A percentile compares a stretch with the other conserved stretches of the same genome.
These are phyloP conservation scores for Nymphalis c-album DNA, from an alignment of 2,888 invertebrate species.

Conservation along the genomic window DNA sequence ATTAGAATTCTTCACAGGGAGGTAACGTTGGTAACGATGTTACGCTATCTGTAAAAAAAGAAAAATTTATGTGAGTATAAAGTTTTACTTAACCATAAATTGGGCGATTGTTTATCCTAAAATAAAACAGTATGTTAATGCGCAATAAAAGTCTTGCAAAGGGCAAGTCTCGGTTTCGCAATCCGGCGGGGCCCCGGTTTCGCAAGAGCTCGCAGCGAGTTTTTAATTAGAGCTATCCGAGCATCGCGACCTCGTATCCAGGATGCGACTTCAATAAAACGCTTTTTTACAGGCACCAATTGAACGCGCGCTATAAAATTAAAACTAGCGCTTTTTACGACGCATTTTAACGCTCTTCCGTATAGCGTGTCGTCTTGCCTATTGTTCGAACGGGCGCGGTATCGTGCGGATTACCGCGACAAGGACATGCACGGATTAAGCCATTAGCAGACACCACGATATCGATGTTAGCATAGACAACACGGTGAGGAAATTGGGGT, in stretches of 20 bases:
- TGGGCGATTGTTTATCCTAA: slow-evolving; percentile 31
- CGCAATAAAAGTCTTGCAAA: slow-evolving; percentile 48
- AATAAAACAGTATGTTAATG: slow-evolving; percentile 34
- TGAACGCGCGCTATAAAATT: slow-evolving; percentile 76
- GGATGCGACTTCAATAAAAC: slow-evolving; percentile 78
- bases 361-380: slow-evolving; percentile 59
- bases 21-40: slow-evolving; percentile 54
- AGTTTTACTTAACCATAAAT: slow-evolving; percentile 9
- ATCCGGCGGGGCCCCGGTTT: slow-evolving; percentile 59
- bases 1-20: slow-evolving; percentile 72
- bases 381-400: slow-evolving; percentile 60
- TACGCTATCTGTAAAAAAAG: slow-evolving; percentile 56
- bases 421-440: slow-evolving; percentile 69
- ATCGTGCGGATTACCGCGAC: slow-evolving; percentile 56
- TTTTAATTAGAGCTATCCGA: slow-evolving; percentile 78
- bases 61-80: slow-evolving; percentile 37
- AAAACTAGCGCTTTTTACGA: slow-evolving; percentile 77
- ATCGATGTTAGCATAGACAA: slow-evolving; percentile 56
- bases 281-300: slow-evolving; percentile 78
- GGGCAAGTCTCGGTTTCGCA: slow-evolving; percentile 60
- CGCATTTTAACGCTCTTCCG: slow-evolving; percentile 74
- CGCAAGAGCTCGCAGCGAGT: slow-evolving; percentile 66
- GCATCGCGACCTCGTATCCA: slow-evolving; percentile 73
- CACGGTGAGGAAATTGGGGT: slow-evolving; percentile 67
- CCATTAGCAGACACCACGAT: slow-evolving; percentile 59